These are phyloP conservation scores for Enteromius treurensis DNA, from an alignment of 2,797 vertebrate species.

Conservation along the genomic window DNA sequence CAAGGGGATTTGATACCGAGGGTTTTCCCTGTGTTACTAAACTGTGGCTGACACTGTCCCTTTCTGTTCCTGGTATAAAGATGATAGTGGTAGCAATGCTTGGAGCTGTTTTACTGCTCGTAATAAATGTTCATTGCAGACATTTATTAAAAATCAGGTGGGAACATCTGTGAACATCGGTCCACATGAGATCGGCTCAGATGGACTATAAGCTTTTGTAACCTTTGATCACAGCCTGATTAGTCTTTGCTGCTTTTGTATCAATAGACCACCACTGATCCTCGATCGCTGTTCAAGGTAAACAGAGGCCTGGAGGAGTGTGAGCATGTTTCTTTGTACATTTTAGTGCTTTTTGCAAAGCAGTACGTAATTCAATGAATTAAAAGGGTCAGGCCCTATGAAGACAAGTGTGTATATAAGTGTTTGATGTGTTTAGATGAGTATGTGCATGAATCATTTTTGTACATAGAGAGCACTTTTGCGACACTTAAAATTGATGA, in stretches of 20 bases:
- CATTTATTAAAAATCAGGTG: neutral
- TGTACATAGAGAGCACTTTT: neutral
- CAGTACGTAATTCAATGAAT: neutral
- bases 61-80: neutral
- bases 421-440: neutral
- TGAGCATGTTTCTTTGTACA: neutral
- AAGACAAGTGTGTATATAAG: neutral
- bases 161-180: neutral
- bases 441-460: neutral
- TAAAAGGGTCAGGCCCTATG: neutral
- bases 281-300: neutral
- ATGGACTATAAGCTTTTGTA: neutral
- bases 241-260: neutral
- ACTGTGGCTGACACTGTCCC: neutral
- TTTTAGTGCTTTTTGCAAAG: neutral
- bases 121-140: neutral
- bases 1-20: constrained; percentile 31
- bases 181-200: neutral
- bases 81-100: neutral
- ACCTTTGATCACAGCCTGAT: constrained; percentile 3
- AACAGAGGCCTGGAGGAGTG: neutral
- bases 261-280: constrained; percentile 4
- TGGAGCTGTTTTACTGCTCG: neutral
- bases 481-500: neutral
- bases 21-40: constrained; percentile 25